Percentiles rank a stretch among this genome's conserved stretches.
Evolutionary conservation across 2,888 invertebrate species (phyloP).

Genomic region (Agriopis aurantiaria): DNA sequence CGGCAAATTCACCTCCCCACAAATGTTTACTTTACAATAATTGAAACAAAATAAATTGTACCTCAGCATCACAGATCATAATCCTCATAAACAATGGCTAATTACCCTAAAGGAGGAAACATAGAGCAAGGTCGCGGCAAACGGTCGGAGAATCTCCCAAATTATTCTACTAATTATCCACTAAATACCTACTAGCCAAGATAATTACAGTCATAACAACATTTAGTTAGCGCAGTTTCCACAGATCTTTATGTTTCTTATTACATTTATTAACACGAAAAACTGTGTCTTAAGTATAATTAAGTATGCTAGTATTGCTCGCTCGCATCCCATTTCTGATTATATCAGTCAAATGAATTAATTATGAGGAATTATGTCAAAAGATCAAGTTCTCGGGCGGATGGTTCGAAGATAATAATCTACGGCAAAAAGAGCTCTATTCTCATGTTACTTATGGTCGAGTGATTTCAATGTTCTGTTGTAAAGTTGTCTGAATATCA

Average conservation of each 20-base stretch:
- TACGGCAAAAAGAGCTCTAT: slow-evolving; percentile 4
- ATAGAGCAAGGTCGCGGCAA: slow-evolving; percentile 53
- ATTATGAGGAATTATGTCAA: slow-evolving; percentile 26
- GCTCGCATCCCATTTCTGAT: slow-evolving; percentile 27
- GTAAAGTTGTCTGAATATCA: not conserved
- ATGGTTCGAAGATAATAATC: slow-evolving; percentile 5
- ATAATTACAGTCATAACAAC: slow-evolving; percentile 44
- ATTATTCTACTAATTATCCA: slow-evolving; percentile 41
- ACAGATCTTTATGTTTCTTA: slow-evolving; percentile 48
- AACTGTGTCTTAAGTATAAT: slow-evolving; percentile 23
- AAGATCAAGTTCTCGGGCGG: slow-evolving; percentile 16
- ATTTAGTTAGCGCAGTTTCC: slow-evolving; percentile 33
- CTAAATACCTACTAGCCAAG: slow-evolving; percentile 38
- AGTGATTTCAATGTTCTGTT: slow-evolving; percentile 8
- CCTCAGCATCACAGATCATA: slow-evolving; percentile 30
- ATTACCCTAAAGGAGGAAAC: slow-evolving; percentile 56
- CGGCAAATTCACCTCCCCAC: not conserved
- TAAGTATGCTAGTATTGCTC: slow-evolving; percentile 23
- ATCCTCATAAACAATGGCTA: slow-evolving; percentile 44
- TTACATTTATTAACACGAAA: slow-evolving; percentile 44
- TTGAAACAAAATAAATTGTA: slow-evolving; percentile 38
- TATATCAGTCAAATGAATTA: slow-evolving; percentile 8
- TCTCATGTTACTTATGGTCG: slow-evolving; percentile 3
- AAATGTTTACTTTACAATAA: not conserved
- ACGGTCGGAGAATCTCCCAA: slow-evolving; percentile 45